Evolutionary conservation across 2,888 invertebrate species (phyloP), one percentile per base, ranked within the genome.

Genomic region (Anagyrus pseudococci): DNA sequence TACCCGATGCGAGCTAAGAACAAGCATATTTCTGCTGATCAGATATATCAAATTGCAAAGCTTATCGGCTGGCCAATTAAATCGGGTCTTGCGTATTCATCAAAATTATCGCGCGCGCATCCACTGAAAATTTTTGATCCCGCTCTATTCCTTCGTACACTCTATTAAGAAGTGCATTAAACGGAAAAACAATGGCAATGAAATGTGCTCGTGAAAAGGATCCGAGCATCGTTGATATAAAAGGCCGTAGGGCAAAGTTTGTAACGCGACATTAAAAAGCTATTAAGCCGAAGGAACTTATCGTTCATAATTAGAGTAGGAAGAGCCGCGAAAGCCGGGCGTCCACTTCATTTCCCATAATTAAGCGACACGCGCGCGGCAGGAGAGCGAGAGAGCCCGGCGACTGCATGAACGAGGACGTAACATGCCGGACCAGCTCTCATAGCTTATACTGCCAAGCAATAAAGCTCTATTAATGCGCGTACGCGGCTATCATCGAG

Each of bases 331-430:
- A 64, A 53, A 66, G 60, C 61, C 49, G 62, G n/a, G n/a, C 50
- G 68, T 71, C 69, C 67, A 72, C 72, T 75, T 74, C 73, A 73
- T 74, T 76, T 74, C 73, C 72, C 73, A 73, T 74, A 76, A 76
- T 77, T 76, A 76, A 71, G 69, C 67, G 68, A n/a, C 68, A 72
- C 71, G 72, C 69, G 46, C 33, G 8, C 2, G 15, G 33, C 29
- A 29, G 10, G 29, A 29, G 29, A 29, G 10, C 33, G 8, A 37
- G 33, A 37, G 33, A 37, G 33, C 33, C 13, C 8, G 13, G 15
- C 15, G 33, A 8, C 33, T 37, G 33, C 2, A 2, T 37, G 15
- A 29, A 48, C 22, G 57, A 17, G 48, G 29, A 68, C 56, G 46
- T 33, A 58, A 57, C 53, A 57, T 63, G 59, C 50, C 57, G 48